A percentile compares a stretch with the other conserved stretches of the same genome.
These are phyloP conservation scores for Echeneis naucrates DNA, from an alignment of 2,797 vertebrate species.

Conservation along the genomic window DNA sequence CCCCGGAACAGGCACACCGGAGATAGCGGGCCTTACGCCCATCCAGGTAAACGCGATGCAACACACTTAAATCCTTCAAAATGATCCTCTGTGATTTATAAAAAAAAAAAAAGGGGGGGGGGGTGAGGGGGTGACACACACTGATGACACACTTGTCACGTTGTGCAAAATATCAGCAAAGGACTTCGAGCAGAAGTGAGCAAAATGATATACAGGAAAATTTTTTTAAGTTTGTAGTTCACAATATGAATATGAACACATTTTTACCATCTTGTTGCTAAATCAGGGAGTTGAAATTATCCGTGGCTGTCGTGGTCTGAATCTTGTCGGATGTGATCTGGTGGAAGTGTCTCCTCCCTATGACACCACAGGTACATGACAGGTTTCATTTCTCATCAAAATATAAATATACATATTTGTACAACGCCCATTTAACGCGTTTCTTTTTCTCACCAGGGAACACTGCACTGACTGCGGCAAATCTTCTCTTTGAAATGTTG, in stretches of 20 bases:
- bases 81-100: neutral
- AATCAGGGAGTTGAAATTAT: constrained; percentile 94
- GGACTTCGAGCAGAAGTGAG: neutral
- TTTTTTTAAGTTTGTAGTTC: neutral
- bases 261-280: neutral
- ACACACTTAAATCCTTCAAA: neutral
- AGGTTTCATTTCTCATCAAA: neutral
- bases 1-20: constrained; percentile 93
- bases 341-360: constrained; percentile 94
- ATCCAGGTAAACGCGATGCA: constrained; percentile 86
- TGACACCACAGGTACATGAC: constrained; percentile 89
- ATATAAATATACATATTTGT: too few relatives aligned
- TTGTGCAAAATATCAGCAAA: neutral
- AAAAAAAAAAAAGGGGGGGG: neutral
- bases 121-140: too few relatives aligned
- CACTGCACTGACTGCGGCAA: constrained; percentile 92
- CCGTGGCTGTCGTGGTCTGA: constrained; percentile 91
- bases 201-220: neutral
- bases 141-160: neutral
- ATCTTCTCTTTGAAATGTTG: constrained; percentile 96
- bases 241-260: neutral
- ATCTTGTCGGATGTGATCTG: constrained; percentile 93
- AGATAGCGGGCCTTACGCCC: constrained; percentile 93
- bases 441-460: constrained; percentile 84
- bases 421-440: neutral